Conservation (phyloP, 2,113 vertebrate genomes). For the Pteronura brasiliensis region DNA sequence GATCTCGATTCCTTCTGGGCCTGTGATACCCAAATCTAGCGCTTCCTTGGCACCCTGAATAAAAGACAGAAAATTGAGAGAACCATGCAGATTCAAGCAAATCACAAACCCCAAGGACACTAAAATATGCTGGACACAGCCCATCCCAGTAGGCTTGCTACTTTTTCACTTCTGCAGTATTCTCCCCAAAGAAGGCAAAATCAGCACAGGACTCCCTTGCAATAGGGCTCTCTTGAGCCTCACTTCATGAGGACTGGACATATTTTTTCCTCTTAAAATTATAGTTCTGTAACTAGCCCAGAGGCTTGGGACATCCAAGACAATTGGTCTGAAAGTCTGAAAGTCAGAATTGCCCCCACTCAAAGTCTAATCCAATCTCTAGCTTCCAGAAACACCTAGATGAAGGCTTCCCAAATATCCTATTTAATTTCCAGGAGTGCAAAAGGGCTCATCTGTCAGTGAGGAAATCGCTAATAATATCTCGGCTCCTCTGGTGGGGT, state of each 20-base stretch:
- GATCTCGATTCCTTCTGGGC: constrained; percentile 97
- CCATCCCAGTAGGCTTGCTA: not conserved
- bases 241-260: not conserved
- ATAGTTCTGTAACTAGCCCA: not conserved
- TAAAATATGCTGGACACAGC: not conserved
- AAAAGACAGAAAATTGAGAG: not conserved
- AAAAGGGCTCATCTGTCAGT: not conserved
- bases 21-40: constrained; percentile 94
- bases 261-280: constrained; percentile 35
- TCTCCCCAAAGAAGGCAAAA: not conserved
- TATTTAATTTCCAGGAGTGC: not conserved
- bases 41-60: constrained; percentile 94
- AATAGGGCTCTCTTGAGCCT: not conserved
- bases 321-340: not conserved
- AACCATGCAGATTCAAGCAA: not conserved
- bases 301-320: not conserved
- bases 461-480: not conserved
- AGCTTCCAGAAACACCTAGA: not conserved
- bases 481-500: not conserved
- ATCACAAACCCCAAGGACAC: not conserved
- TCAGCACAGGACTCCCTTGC: accelerated
- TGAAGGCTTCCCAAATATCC: not conserved
- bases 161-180: not conserved
- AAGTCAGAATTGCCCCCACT: not conserved
- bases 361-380: not conserved